A percentile compares a stretch with the other conserved stretches of the same genome.
phyloP scores from a whole-genome alignment of 2,113 vertebrate species.

The Suricata suricatta region DNA sequence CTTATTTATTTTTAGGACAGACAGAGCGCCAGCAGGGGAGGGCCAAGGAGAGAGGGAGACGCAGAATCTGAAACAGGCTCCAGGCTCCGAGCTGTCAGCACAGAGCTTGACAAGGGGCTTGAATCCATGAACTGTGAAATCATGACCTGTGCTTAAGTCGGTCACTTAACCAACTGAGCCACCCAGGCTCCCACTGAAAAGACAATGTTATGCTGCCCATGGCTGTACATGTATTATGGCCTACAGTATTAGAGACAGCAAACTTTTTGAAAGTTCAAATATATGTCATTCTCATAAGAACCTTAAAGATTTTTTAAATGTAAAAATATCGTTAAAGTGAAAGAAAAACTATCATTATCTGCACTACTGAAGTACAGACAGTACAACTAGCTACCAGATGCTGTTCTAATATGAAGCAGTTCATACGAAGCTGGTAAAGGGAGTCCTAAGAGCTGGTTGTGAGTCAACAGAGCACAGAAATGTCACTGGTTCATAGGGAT shows the following conservation, averaged over 20 bases:
- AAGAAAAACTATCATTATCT: neutral
- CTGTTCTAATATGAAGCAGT: neutral
- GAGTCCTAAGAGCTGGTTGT: neutral
- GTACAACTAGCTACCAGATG: neutral
- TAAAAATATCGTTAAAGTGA: neutral
- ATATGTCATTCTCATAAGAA: neutral
- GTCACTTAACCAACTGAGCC: too few relatives aligned
- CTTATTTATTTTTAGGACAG: too few relatives aligned
- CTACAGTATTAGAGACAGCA: neutral
- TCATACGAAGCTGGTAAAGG: neutral
- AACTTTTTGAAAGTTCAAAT: neutral
- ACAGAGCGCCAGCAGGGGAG: too few relatives aligned
- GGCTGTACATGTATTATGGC: neutral
- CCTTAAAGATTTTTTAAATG: conserved; percentile 8
- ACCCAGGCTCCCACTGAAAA: neutral
- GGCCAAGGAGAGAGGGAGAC: too few relatives aligned
- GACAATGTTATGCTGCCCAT: neutral
- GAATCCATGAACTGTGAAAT: too few relatives aligned
- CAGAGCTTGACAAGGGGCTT: too few relatives aligned
- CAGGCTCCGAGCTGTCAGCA: too few relatives aligned
- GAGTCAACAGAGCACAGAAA: neutral
- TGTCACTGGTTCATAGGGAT: neutral
- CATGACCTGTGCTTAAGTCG: too few relatives aligned
- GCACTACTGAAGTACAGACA: neutral
- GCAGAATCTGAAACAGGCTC: too few relatives aligned